Evolutionary conservation across 2,113 vertebrate species (phyloP).

Genomic region (Cyanoliseus patagonus): DNA sequence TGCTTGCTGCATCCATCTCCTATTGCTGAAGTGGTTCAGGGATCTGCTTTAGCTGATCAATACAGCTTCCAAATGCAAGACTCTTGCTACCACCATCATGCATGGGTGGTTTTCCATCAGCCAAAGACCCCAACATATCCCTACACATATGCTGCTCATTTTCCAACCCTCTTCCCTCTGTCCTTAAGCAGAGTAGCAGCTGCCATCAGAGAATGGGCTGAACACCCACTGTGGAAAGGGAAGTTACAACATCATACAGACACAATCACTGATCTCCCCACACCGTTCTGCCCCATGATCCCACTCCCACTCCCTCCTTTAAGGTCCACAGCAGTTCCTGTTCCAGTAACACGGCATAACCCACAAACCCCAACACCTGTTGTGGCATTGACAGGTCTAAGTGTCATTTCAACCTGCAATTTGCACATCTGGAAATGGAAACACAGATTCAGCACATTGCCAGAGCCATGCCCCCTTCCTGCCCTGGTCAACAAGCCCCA

Average conservation of each 20-base stretch:
- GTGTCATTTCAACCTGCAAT: rapidly evolving
- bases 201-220: background rate
- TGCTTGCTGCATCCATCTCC: background rate
- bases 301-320: too few species aligned
- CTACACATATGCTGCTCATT: rapidly evolving
- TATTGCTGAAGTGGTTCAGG: rapidly evolving
- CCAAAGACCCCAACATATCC: too few species aligned
- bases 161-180: background rate
- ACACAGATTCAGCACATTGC: rapidly evolving
- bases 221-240: rapidly evolving
- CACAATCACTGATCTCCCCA: rapidly evolving
- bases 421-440: too few species aligned
- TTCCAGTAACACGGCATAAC: background rate
- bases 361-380: too few species aligned
- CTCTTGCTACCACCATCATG: background rate
- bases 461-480: background rate
- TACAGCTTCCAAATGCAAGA: background rate
- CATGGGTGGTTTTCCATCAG: too few species aligned
- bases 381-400: rapidly evolving
- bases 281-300: rapidly evolving
- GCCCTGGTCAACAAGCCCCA: background rate
- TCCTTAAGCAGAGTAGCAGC: background rate
- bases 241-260: rapidly evolving
- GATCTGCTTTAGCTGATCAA: background rate
- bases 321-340: background rate